Percentiles rank a stretch among this genome's conserved stretches.
Evolutionary conservation across 2,113 vertebrate genomes (phyloP).

Genomic region (Macaca mulatta): DNA sequence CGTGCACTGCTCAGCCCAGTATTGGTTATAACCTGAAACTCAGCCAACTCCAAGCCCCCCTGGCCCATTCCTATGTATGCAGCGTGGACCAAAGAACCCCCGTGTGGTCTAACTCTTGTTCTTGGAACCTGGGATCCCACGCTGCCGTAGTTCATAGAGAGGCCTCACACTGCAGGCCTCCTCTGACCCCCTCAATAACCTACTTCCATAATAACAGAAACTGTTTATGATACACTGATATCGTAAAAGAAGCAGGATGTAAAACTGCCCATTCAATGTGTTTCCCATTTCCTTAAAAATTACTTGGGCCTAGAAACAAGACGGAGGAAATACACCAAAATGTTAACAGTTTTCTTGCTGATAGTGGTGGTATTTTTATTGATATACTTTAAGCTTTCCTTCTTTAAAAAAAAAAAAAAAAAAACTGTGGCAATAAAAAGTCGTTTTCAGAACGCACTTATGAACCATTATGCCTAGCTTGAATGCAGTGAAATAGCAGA

Average conservation of each 20-base stretch:
- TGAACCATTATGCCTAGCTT: background rate
- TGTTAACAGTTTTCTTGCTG: background rate
- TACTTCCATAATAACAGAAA: background rate
- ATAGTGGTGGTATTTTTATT: background rate
- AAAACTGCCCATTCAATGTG: background rate
- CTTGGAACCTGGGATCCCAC: background rate
- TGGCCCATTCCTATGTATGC: background rate
- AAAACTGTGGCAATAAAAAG: background rate
- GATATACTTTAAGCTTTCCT: background rate
- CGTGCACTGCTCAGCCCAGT: background rate
- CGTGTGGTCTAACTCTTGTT: accelerated
- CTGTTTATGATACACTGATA: background rate
- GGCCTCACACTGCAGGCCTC: background rate
- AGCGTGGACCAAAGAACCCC: background rate
- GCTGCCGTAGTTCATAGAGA: background rate
- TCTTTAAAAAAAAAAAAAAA: too few species aligned
- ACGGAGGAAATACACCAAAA: background rate
- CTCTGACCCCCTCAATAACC: background rate
- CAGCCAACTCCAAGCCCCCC: background rate
- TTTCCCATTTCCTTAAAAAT: background rate
- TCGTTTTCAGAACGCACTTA: background rate
- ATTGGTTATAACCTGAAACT: background rate
- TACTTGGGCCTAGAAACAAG: background rate
- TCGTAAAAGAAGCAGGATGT: background rate
- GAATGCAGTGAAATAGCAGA: background rate